Conservation (phyloP, 2,797 vertebrate genomes). For the Prionace glauca region DNA sequence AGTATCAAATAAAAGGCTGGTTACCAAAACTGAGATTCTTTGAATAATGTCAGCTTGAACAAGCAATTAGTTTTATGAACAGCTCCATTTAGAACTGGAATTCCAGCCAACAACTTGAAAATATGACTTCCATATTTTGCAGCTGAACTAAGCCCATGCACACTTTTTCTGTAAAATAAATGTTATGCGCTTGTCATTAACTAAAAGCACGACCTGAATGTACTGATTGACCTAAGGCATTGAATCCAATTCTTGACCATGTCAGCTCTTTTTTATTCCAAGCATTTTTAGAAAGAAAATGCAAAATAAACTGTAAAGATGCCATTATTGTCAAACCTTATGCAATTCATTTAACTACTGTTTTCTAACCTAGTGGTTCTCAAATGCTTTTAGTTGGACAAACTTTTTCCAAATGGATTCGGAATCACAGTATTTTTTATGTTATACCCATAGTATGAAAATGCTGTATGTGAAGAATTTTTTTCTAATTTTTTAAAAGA, state of each 20-base stretch:
- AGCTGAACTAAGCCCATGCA: background rate
- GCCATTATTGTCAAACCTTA: background rate
- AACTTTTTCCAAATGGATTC: too few relatives aligned
- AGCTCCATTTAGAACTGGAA: background rate
- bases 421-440: too few relatives aligned
- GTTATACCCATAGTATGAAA: too few relatives aligned
- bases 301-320: background rate
- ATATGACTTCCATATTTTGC: background rate
- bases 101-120: background rate
- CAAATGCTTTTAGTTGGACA: too few relatives aligned
- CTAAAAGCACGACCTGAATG: background rate
- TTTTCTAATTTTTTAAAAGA: too few relatives aligned
- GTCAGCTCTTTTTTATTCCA: background rate
- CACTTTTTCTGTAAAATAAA: background rate
- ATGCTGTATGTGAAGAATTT: too few relatives aligned
- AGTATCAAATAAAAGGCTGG: background rate
- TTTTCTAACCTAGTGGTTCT: background rate
- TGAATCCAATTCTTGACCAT: background rate
- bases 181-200: background rate
- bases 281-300: background rate
- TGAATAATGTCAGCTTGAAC: background rate
- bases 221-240: background rate
- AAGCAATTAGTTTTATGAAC: too few relatives aligned
- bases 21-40: background rate
- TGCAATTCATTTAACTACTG: background rate